Percentiles rank a stretch among this genome's conserved stretches.
phyloP scores from a whole-genome alignment of 2,797 vertebrate species.

The Melanotaenia pygmaea region DNA sequence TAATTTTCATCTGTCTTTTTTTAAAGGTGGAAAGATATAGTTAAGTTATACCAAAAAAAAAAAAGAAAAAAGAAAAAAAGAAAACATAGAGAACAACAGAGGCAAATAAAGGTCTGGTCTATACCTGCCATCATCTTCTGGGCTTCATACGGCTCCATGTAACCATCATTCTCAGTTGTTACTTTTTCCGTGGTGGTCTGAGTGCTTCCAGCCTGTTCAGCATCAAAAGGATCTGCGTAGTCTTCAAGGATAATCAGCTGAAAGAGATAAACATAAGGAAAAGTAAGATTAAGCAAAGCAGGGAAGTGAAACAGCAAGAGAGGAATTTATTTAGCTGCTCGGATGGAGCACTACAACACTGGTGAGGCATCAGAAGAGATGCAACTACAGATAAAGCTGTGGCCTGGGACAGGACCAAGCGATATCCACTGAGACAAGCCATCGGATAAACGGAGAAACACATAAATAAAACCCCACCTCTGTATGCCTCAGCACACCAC shows the following conservation, averaged over 20 bases:
- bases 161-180: constrained; percentile 91
- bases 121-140: constrained; percentile 98
- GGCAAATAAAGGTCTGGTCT: constrained; percentile 14
- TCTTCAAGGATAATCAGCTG: constrained; percentile 95
- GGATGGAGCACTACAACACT: constrained; percentile 34
- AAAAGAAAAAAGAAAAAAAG: background rate
- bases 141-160: constrained; percentile 98
- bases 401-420: constrained; percentile 29
- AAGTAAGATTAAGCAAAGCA: constrained; percentile 25
- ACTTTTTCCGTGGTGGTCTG: constrained; percentile 87
- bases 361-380: constrained; percentile 13
- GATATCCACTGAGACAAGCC: constrained; percentile 32
- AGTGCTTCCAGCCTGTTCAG: constrained; percentile 85
- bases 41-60: background rate
- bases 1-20: constrained; percentile 17
- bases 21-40: background rate
- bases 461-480: constrained; percentile 58
- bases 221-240: constrained; percentile 96
- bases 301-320: constrained; percentile 25
- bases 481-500: constrained; percentile 50
- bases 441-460: constrained; percentile 37
- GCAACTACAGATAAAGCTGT: constrained; percentile 38
- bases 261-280: constrained; percentile 22
- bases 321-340: constrained; percentile 46
- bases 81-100: background rate